phyloP scores from a whole-genome alignment of 2,888 invertebrate genomes.

The Macrosiphum euphorbiae region DNA sequence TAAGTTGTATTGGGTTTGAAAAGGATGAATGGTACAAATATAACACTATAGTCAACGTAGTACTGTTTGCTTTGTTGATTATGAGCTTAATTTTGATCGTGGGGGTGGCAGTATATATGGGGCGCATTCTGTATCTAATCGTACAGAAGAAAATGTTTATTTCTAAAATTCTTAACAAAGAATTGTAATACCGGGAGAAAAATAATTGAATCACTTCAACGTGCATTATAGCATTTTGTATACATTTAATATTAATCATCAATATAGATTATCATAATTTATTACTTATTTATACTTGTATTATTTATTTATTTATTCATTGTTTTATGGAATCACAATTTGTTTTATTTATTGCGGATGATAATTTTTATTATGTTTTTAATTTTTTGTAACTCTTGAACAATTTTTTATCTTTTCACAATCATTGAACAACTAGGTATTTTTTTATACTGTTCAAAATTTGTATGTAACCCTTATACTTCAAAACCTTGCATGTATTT shows the following conservation, averaged over 20 bases:
- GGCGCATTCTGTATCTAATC: not conserved
- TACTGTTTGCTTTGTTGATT: not conserved
- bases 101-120: not conserved
- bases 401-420: not conserved
- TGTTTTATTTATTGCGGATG: not conserved
- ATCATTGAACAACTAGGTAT: not conserved
- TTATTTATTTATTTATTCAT: not conserved
- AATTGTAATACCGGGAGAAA: not conserved
- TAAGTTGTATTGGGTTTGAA: not conserved
- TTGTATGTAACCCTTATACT: not conserved
- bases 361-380: not conserved
- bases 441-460: not conserved
- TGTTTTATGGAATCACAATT: not conserved
- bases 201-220: not conserved
- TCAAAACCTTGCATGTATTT: not conserved
- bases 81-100: not conserved
- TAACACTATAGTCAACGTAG: not conserved
- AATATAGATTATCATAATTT: not conserved
- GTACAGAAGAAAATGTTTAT: not conserved
- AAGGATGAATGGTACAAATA: not conserved
- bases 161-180: not conserved
- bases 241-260: not conserved
- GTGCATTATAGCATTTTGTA: not conserved
- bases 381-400: not conserved
- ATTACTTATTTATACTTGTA: not conserved